Evolutionary conservation across 2,888 invertebrate genomes (phyloP).

Genomic region (Entomobrya multifasciata): DNA sequence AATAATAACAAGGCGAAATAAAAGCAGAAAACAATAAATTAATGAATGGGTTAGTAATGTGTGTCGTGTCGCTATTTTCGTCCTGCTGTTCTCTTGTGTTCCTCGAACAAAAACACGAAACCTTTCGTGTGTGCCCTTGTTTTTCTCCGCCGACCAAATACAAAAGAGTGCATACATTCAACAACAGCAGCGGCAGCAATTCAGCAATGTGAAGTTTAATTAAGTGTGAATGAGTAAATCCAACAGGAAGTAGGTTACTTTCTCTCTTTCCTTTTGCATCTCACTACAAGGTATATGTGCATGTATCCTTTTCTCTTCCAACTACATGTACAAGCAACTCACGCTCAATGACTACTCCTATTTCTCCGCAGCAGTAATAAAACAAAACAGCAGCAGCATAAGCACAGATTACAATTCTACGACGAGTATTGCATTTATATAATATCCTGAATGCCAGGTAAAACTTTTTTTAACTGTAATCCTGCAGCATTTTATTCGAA

Average conservation of each 20-base stretch:
- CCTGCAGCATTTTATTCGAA: constrained; percentile 30
- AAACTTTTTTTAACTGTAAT: constrained; percentile 44
- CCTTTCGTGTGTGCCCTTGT: constrained; percentile 25
- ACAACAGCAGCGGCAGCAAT: background rate
- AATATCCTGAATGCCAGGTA: constrained; percentile 8
- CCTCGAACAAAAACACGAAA: constrained; percentile 34
- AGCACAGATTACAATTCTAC: too few species aligned
- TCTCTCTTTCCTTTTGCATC: constrained; percentile 28
- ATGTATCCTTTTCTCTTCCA: background rate
- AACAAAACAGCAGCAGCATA: constrained; percentile 13
- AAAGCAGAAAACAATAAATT: constrained; percentile 43
- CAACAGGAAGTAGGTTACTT: constrained; percentile 50
- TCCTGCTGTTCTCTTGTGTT: constrained; percentile 9
- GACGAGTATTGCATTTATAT: too few species aligned
- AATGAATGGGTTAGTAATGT: constrained; percentile 49
- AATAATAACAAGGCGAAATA: constrained; percentile 29
- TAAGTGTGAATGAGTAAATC: constrained; percentile 66
- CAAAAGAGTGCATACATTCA: background rate
- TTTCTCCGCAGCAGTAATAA: constrained; percentile 20
- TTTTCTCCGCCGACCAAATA: background rate
- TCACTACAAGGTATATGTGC: constrained; percentile 6
- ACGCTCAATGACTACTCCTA: background rate
- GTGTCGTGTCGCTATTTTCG: constrained; percentile 26
- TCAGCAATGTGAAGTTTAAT: constrained; percentile 60
- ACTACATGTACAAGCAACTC: background rate